Conservation (phyloP, 2,113 vertebrate species). For the Fulmarus glacialis region DNA sequence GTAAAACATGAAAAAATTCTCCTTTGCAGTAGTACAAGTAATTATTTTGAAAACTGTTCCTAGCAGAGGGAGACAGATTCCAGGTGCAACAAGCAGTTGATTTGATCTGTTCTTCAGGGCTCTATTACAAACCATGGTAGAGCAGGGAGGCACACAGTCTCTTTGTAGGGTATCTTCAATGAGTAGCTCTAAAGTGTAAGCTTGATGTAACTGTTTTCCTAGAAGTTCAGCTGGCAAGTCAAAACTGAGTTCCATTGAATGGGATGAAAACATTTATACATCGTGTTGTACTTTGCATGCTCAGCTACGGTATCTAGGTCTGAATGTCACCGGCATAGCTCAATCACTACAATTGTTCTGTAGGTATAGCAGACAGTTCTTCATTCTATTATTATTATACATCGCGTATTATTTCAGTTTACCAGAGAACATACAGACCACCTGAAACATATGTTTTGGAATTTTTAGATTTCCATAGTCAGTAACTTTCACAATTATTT, state of each 20-base stretch:
- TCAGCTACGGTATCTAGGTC: neutral
- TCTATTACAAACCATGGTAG: neutral
- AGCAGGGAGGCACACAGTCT: neutral
- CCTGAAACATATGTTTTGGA: accelerated
- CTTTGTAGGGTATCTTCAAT: neutral
- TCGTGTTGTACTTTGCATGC: accelerated
- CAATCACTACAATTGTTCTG: accelerated
- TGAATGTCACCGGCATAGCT: accelerated
- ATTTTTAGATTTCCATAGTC: neutral
- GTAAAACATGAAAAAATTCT: neutral
- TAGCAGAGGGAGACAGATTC: neutral
- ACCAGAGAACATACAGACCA: neutral
- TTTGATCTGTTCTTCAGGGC: neutral
- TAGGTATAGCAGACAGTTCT: neutral
- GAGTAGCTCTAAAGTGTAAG: neutral
- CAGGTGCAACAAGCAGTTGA: neutral
- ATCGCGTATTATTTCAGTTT: neutral
- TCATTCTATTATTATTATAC: neutral
- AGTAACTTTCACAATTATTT: neutral
- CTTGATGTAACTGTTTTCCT: neutral
- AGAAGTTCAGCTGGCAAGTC: neutral
- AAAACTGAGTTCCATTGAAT: neutral
- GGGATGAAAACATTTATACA: neutral
- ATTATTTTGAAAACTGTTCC: neutral
- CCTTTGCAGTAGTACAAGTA: neutral